Base-by-base conservation (phyloP, 2,113 vertebrate species). In the Daphoenositta chrysoptera region DNA sequence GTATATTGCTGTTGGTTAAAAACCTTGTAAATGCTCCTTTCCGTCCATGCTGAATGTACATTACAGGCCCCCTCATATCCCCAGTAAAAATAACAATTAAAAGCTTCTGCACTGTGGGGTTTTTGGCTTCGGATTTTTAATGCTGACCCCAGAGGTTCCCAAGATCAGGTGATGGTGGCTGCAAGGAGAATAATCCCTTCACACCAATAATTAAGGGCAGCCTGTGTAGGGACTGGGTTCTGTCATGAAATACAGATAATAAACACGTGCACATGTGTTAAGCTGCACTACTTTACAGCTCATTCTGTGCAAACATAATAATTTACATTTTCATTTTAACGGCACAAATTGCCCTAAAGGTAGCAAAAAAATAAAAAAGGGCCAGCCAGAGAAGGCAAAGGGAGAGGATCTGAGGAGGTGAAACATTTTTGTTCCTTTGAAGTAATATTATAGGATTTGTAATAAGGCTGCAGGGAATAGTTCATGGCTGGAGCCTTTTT, bases 191-290 rank as follows among this genome's bases (percentile, higher is more conserved):
- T 98, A 98, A 98, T 97, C 97, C 97, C 97, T 97, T 98, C 96
- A 96, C 97, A 97, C 97, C 97, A 97, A 97, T 98, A 98, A 98
- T 98, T 98, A 98, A 97, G 97, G 96, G 97, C 97, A 98, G 95
- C 87, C 96, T 71, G 87, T 92, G 97, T 82, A 94, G 97, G 94
- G 86, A 98, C 97, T 96, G 96, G 96, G 93, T 96, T 98, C 96
- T 97, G 97, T 98, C 97, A 97, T 97, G 97, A 98, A 98, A 98
- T 97, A 91, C 97, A 98, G 97, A 98, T 97, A 98, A 98, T 98
- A 98, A 98, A 98, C 98, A 98, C 98, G 82, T 98, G 97, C 96
- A 95, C 97, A 97, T 68, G 97, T 98, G 98, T 98, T 98, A 98
- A 98, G 98, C 97, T 98, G 96, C 35, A 79, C 97, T 97, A 98